Base-by-base conservation (phyloP, 1,140 invertebrate genomes). In the Maniola jurtina region DNA sequence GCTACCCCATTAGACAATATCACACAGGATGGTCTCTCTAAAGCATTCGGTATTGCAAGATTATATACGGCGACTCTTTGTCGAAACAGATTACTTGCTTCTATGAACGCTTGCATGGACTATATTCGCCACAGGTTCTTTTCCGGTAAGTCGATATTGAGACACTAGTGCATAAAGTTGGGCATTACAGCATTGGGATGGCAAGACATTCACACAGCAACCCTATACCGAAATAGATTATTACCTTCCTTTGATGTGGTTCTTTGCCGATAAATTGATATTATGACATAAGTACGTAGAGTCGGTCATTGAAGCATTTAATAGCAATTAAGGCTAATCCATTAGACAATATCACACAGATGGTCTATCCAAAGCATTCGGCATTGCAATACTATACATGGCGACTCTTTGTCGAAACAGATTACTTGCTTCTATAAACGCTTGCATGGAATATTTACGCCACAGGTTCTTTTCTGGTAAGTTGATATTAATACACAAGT, bases 21-120 rank as follows among this genome's bases (percentile, higher is more conserved):
- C 0, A 57, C 74, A 5, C 78, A 84, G 5, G 55, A 61, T 0
- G 56, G 33, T 0, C 64, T 87, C 0, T 71, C 81, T 0, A 71
- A 74, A 2, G 57, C 73, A 0, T 60, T 88, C 5, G 72, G 76
- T 0, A 42, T 68, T 0, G 72, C 80, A 0, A 64, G 85, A 2
- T 63, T 86, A 0, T 75, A 86, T 47, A 81, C 82, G 0, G 81
- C 83, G 0, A 72, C 72, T 0, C 57, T 88, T 0, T 81, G 75
- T 38, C 66, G 83, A 0, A 73, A 68, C n/a, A 75, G 66, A 2
- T 50, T 88, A 0, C 58, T 72, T 36, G 52, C 56, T 0, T 75
- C 77, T 0, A 48, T 81, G 15, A 56, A 73, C 1, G 38, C 57
- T 0, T 72, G 78, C 2, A 64, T 73, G 6, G 77, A 80, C 2